Evolutionary conservation across 2,113 vertebrate genomes (phyloP).

Genomic region (Procapra przewalskii): DNA sequence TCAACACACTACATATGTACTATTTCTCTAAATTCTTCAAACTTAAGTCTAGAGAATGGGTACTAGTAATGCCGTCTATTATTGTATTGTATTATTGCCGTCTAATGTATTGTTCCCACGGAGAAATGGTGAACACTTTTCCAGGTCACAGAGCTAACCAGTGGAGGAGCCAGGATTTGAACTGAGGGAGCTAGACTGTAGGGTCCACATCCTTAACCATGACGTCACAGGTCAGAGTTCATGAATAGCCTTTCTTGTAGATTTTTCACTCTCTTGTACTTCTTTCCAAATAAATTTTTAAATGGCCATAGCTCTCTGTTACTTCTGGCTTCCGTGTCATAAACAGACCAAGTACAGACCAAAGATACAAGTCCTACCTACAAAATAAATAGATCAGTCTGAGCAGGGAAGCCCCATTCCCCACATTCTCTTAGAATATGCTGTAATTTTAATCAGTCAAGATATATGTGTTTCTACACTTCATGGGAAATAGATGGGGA

Average conservation of each 20-base stretch:
- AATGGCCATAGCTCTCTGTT: neutral
- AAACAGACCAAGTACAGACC: neutral
- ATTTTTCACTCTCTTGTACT: neutral
- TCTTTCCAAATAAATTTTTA: neutral
- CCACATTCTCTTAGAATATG: neutral
- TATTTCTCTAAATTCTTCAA: neutral
- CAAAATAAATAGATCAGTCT: neutral
- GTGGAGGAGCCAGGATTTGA: neutral
- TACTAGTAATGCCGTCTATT: neutral
- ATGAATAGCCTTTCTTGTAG: neutral
- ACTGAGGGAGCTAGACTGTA: neutral
- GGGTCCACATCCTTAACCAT: neutral
- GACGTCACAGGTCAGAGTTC: neutral
- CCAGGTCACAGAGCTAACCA: neutral
- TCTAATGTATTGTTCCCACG: neutral
- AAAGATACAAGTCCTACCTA: neutral
- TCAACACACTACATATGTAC: neutral
- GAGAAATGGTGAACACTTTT: neutral
- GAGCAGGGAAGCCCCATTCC: neutral
- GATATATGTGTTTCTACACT: neutral
- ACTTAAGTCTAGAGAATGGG: neutral
- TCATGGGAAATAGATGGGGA: neutral
- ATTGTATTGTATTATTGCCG: too few relatives aligned
- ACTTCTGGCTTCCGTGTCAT: neutral
- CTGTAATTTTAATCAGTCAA: neutral